Conservation (phyloP, 2,113 vertebrate species). For the Halichoerus grypus region DNA sequence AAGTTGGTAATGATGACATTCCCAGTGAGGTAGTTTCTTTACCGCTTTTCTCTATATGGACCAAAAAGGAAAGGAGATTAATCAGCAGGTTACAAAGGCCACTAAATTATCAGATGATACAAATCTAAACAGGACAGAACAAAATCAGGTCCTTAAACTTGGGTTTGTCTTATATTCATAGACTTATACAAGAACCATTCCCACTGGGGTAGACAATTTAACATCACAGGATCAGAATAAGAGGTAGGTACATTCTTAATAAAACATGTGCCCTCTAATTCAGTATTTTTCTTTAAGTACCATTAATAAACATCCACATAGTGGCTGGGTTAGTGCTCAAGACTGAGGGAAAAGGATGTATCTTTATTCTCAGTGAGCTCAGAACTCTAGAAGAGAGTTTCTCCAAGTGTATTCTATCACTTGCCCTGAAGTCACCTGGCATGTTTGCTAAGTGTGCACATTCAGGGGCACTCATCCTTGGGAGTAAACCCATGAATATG, state of each 20-base stretch:
- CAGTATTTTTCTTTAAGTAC: neutral
- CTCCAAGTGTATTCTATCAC: neutral
- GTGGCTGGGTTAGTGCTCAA: neutral
- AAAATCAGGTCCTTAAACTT: slow-evolving; percentile 11
- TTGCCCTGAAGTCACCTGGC: neutral
- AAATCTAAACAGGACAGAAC: slow-evolving; percentile 26
- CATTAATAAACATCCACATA: neutral
- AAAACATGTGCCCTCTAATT: neutral
- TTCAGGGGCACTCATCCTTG: neutral
- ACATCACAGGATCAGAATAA: neutral
- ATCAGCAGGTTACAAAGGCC: neutral
- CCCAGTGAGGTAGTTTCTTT: slow-evolving; percentile 99
- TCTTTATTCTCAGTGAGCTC: neutral
- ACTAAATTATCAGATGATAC: neutral
- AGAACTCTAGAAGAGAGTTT: neutral
- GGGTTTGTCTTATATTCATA: neutral
- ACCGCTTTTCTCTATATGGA: slow-evolving; percentile 90
- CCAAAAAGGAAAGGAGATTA: slow-evolving; percentile 62
- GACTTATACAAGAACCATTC: neutral
- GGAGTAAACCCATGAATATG: neutral
- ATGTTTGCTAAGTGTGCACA: neutral
- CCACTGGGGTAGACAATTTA: neutral
- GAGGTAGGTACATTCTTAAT: neutral
- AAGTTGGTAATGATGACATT: slow-evolving; percentile 91
- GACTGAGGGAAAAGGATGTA: neutral